Evolutionary conservation across 2,888 invertebrate genomes (phyloP).

Genomic region (Spodoptera littoralis): DNA sequence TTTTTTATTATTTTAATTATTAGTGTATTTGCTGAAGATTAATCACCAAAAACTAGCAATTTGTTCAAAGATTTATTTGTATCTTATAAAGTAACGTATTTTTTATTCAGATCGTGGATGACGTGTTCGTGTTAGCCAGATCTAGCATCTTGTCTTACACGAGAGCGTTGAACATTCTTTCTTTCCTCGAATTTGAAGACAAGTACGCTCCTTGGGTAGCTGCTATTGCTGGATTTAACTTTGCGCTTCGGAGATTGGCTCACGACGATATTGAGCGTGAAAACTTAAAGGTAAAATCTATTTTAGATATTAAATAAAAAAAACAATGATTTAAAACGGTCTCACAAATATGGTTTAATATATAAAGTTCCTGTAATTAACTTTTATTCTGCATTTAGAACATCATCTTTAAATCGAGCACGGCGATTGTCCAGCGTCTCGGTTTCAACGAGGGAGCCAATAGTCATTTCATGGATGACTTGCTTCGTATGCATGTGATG

Average conservation of each 20-base stretch:
- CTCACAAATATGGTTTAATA: too few relatives aligned
- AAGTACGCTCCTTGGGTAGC: slow-evolving; percentile 92
- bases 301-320: not conserved
- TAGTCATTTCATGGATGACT: slow-evolving; percentile 85
- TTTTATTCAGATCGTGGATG: slow-evolving; percentile 88
- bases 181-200: slow-evolving; percentile 89
- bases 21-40: too few relatives aligned
- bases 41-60: too few relatives aligned
- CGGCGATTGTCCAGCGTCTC: slow-evolving; percentile 81
- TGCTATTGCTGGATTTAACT: slow-evolving; percentile 87
- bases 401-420: slow-evolving; percentile 80
- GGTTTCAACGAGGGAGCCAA: slow-evolving; percentile 80
- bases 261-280: slow-evolving; percentile 66
- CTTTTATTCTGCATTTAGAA: slow-evolving; percentile 68
- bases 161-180: slow-evolving; percentile 88
- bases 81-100: not conserved
- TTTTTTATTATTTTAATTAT: too few relatives aligned
- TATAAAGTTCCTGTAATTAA: too few relatives aligned
- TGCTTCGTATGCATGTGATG: slow-evolving; percentile 87
- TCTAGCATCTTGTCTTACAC: slow-evolving; percentile 84
- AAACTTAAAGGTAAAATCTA: slow-evolving; percentile 66
- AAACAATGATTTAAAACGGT: too few relatives aligned
- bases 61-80: too few relatives aligned
- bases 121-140: slow-evolving; percentile 89
- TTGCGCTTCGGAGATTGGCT: slow-evolving; percentile 79